Conservation (phyloP, 2,113 vertebrate genomes). For the Choloepus hoffmanni region DNA sequence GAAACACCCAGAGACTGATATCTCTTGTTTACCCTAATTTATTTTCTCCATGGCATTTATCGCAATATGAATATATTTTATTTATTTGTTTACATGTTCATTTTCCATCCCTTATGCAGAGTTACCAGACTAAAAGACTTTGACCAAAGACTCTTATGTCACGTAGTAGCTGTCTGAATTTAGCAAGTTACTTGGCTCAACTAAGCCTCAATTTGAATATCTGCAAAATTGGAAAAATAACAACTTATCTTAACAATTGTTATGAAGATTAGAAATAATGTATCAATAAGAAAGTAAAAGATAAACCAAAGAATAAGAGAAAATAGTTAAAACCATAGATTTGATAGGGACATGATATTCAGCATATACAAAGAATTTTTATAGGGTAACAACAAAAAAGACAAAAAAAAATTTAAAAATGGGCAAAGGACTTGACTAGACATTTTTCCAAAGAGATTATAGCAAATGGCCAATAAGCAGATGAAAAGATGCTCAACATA, state of each 20-base stretch:
- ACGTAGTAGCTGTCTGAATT: not conserved
- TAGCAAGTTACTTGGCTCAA: not conserved
- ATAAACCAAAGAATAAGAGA: too few relatives aligned
- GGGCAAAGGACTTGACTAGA: too few relatives aligned
- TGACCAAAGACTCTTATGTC: not conserved
- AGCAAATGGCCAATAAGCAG: too few relatives aligned
- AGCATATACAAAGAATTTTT: too few relatives aligned
- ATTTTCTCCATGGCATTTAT: not conserved
- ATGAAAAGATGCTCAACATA: too few relatives aligned
- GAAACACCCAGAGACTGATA: not conserved
- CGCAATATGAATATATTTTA: not conserved
- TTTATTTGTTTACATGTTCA: not conserved
- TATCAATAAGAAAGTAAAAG: too few relatives aligned
- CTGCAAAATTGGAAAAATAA: not conserved
- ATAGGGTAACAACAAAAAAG: too few relatives aligned
- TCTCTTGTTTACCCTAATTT: not conserved
- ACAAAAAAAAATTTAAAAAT: too few relatives aligned
- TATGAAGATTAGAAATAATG: not conserved
- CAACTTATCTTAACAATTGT: not conserved
- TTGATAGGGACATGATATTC: too few relatives aligned
- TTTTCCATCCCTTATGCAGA: not conserved
- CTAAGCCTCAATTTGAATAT: not conserved
- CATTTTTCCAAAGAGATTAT: too few relatives aligned
- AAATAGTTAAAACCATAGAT: too few relatives aligned
- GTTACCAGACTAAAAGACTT: not conserved